These are phyloP conservation scores for Mylabris phalerata DNA, from an alignment of 1,140 invertebrate species.

Conservation along the genomic window DNA sequence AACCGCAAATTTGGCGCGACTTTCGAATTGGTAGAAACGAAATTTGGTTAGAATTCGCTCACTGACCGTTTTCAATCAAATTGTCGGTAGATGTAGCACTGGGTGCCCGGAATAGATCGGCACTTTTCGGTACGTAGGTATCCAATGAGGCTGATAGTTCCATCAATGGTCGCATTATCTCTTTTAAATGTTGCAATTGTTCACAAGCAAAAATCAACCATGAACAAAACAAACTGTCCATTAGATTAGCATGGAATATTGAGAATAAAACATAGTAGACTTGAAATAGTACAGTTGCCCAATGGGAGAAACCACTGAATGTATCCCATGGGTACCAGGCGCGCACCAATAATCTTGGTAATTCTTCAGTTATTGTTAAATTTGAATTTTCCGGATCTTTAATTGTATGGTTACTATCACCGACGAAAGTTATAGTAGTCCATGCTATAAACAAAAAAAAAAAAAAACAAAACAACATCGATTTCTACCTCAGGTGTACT, in stretches of 20 bases:
- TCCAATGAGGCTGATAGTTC: constrained; percentile 73
- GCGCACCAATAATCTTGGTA: constrained; percentile 65
- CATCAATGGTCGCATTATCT: constrained; percentile 78
- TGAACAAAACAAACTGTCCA: constrained; percentile 73
- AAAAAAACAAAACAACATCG: neutral
- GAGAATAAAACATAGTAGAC: constrained; percentile 68
- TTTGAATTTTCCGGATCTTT: constrained; percentile 62
- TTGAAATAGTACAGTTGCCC: constrained; percentile 61
- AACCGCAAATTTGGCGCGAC: too few species aligned
- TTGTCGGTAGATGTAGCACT: constrained; percentile 52
- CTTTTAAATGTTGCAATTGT: constrained; percentile 74
- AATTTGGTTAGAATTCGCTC: too few species aligned
- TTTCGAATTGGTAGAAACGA: too few species aligned
- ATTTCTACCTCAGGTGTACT: too few species aligned
- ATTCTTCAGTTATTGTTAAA: constrained; percentile 57
- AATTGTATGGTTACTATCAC: constrained; percentile 60
- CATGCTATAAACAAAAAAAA: constrained; percentile 37
- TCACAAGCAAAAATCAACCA: constrained; percentile 79
- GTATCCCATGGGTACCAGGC: constrained; percentile 71
- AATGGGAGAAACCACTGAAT: constrained; percentile 56
- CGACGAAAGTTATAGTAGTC: constrained; percentile 71
- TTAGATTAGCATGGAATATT: constrained; percentile 61
- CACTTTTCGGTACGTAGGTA: constrained; percentile 69
- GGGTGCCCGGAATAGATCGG: constrained; percentile 61
- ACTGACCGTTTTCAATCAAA: constrained; percentile 46